Evolutionary conservation across 2,888 invertebrate species (phyloP).

Genomic region (Oxyteleia sp.): DNA sequence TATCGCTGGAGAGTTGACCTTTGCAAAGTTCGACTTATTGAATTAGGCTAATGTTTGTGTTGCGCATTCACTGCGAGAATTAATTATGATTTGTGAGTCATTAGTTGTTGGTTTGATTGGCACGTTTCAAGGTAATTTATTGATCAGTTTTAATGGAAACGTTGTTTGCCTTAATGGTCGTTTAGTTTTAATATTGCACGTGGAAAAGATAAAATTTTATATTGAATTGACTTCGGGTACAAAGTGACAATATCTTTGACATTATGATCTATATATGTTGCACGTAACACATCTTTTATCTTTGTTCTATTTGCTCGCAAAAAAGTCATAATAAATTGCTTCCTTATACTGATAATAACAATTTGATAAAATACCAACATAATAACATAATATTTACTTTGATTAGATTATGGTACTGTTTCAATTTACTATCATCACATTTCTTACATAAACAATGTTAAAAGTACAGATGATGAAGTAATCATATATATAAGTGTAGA

Average conservation of each 20-base stretch:
- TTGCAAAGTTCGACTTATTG: slow-evolving; percentile 15
- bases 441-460: too few relatives aligned
- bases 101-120: not conserved
- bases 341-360: too few relatives aligned
- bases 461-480: too few relatives aligned
- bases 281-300: too few relatives aligned
- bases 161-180: not conserved
- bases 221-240: not conserved
- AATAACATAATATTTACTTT: too few relatives aligned
- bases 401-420: too few relatives aligned
- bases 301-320: too few relatives aligned
- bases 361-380: too few relatives aligned
- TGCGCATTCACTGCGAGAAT: not conserved
- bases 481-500: too few relatives aligned
- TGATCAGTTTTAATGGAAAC: not conserved
- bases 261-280: not conserved
- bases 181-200: not conserved
- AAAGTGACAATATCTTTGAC: not conserved
- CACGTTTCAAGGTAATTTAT: not conserved
- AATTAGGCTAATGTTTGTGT: slow-evolving; percentile 19
- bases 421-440: too few relatives aligned
- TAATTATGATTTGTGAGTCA: not conserved
- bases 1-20: slow-evolving; percentile 35
- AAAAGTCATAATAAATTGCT: too few relatives aligned
- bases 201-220: not conserved